Percentiles rank a stretch among this genome's conserved stretches.
Conservation (phyloP, 2,797 vertebrate genomes). For the Bradypodion ventrale region DNA sequence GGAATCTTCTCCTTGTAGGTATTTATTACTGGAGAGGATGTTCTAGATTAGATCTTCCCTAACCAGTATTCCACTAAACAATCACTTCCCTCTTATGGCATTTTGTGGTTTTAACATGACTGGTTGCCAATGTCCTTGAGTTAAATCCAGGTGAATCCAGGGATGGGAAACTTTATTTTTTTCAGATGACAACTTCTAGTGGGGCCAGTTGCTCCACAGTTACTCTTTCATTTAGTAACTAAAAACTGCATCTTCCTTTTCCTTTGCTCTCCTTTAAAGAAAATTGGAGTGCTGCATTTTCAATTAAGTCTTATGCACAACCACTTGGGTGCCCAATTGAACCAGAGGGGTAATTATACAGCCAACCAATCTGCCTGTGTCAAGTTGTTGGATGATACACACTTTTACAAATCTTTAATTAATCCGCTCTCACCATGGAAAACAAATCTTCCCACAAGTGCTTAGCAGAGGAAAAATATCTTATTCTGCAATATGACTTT, state of each 20-base stretch:
- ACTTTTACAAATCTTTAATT: slow-evolving; percentile 34
- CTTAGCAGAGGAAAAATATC: not conserved
- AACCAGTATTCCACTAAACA: too few species aligned
- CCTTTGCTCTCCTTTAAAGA: not conserved
- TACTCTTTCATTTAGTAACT: not conserved
- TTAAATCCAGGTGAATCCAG: too few species aligned
- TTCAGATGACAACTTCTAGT: not conserved
- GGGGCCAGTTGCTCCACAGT: not conserved
- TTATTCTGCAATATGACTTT: not conserved
- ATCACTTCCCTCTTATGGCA: too few species aligned
- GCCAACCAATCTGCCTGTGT: slow-evolving; percentile 28
- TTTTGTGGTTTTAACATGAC: too few species aligned
- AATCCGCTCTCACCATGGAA: slow-evolving; percentile 6
- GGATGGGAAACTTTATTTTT: too few species aligned
- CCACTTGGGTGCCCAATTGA: slow-evolving; percentile 34
- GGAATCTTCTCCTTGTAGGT: not conserved
- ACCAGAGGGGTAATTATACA: slow-evolving; percentile 41
- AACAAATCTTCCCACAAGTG: slow-evolving; percentile 14
- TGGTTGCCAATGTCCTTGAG: too few species aligned
- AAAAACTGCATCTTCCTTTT: not conserved
- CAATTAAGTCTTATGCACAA: slow-evolving; percentile 54
- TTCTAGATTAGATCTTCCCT: not conserved
- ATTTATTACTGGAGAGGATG: too few species aligned
- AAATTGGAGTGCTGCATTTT: not conserved
- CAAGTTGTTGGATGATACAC: slow-evolving; percentile 33